A percentile compares a stretch with the other conserved stretches of the same genome.
Conservation (phyloP, 1,140 invertebrate species). For the Ceratina calcarata region DNA sequence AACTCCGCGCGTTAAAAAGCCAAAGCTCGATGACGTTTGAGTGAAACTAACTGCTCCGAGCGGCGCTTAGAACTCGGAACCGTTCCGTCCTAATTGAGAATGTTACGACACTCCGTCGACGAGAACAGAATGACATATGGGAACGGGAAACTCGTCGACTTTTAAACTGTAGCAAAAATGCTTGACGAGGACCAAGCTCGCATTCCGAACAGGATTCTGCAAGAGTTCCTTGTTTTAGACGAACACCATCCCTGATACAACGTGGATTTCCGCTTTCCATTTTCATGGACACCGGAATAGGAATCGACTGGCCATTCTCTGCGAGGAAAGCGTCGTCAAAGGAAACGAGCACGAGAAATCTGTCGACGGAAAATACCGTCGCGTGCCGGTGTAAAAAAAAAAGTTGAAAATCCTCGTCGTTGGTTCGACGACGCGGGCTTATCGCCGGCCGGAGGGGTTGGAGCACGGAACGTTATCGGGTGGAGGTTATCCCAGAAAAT, state of each 20-base stretch:
- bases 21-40: not conserved
- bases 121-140: not conserved
- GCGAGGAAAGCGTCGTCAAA: not conserved
- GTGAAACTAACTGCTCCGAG: not conserved
- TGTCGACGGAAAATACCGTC: constrained; percentile 22
- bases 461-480: constrained; percentile 53
- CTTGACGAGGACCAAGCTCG: too few relatives aligned
- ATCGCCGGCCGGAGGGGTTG: constrained; percentile 19
- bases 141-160: not conserved
- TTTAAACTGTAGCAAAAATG: too few relatives aligned
- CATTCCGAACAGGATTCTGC: too few relatives aligned
- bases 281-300: not conserved
- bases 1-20: constrained; percentile 1
- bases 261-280: not conserved
- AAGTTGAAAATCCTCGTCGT: constrained; percentile 50
- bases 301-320: not conserved
- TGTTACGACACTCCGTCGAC: not conserved
- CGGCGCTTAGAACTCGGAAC: too few relatives aligned
- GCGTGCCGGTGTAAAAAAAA: constrained; percentile 49
- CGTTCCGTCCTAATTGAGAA: constrained; percentile 1
- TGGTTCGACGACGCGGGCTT: constrained; percentile 49
- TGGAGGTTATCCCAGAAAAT: constrained; percentile 65
- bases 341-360: not conserved
- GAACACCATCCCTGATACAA: not conserved
- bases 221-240: not conserved